phyloP scores from a whole-genome alignment of 2,113 vertebrate species.

The Ptyas mucosa region DNA sequence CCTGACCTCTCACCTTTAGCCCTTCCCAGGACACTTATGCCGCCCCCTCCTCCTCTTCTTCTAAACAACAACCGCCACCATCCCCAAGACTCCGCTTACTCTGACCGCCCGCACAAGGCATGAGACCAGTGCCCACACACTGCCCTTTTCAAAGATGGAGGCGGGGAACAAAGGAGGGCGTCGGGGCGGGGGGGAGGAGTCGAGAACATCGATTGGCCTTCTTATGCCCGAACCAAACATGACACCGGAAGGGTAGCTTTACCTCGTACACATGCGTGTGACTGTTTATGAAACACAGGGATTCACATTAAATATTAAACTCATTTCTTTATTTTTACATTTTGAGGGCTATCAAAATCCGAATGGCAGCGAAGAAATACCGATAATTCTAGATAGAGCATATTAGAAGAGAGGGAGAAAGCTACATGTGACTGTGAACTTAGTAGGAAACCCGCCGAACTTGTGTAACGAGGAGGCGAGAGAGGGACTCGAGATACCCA shows the following conservation, averaged over 20 bases:
- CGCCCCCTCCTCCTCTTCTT: neutral
- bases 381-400: too few species aligned
- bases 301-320: too few species aligned
- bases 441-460: neutral
- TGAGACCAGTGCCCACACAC: neutral
- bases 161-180: too few species aligned
- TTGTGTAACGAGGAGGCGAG: neutral
- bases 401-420: too few species aligned
- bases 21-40: neutral
- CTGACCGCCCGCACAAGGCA: slow-evolving; percentile 17
- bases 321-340: too few species aligned
- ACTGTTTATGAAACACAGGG: too few species aligned
- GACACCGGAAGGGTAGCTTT: neutral
- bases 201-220: neutral
- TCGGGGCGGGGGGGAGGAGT: too few species aligned
- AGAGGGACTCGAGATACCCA: neutral
- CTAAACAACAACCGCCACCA: slow-evolving; percentile 11
- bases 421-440: neutral
- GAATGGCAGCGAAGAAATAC: too few species aligned
- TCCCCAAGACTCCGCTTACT: slow-evolving; percentile 23
- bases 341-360: too few species aligned
- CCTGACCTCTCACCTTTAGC: slow-evolving; percentile 11
- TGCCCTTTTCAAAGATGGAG: slow-evolving; percentile 19
- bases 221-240: neutral
- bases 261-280: too few species aligned